phyloP scores from a whole-genome alignment of 2,113 vertebrate species.

The Todiramphus chloris region DNA sequence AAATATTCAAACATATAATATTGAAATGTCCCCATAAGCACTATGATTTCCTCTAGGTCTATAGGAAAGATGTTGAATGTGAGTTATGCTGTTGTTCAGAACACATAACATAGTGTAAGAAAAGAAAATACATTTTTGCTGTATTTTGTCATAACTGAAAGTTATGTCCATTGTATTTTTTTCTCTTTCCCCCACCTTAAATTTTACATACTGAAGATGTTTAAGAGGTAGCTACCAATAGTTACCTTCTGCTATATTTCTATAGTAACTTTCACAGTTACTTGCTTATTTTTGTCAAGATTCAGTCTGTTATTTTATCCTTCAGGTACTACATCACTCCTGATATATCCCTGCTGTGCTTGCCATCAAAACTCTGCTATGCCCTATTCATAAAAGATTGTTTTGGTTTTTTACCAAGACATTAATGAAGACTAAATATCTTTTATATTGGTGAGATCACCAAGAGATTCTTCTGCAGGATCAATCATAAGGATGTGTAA shows the following conservation, averaged over 20 bases:
- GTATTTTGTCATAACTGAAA: neutral
- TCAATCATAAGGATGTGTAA: neutral
- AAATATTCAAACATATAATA: neutral
- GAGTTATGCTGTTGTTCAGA: neutral
- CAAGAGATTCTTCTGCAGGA: neutral
- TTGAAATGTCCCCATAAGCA: neutral
- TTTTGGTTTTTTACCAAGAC: neutral
- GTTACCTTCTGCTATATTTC: neutral
- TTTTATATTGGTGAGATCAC: neutral
- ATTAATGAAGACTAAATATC: neutral
- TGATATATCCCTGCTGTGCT: neutral
- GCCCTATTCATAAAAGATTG: neutral
- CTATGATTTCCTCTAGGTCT: neutral
- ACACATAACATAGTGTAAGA: neutral
- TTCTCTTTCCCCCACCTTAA: neutral
- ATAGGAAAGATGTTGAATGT: neutral
- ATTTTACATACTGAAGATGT: neutral
- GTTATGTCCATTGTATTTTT: neutral
- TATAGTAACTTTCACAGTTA: neutral
- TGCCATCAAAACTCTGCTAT: no score
- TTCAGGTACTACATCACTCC: neutral
- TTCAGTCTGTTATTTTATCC: neutral
- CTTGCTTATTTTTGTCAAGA: neutral
- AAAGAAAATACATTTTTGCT: neutral
- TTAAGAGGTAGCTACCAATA: neutral